Evolutionary conservation across 2,113 vertebrate genomes (phyloP), one percentile per base, ranked within the genome.

Genomic region (Perognathus longimembris): DNA sequence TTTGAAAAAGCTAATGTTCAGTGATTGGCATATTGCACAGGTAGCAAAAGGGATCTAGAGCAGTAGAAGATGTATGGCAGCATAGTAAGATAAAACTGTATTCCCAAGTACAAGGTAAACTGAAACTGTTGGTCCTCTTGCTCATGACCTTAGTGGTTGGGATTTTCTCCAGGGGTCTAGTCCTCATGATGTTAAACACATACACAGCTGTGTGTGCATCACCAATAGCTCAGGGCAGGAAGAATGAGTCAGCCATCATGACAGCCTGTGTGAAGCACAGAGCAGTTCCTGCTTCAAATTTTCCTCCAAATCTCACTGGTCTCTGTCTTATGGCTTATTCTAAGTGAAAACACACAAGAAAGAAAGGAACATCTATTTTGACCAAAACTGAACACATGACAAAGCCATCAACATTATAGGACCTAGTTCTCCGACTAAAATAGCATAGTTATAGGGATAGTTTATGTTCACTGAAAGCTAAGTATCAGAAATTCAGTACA

Each of bases 401-500:
- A 85, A 90, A 94, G 20, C 28, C 12, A 85, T 22, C 50, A 70
- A 3, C 77, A 87, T 7, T 28, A 36, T 1, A 59, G 40, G 7
- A 66, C 12, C 14, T 70, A 54, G 1, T 38, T 86, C 63, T 67
- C 85, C 82, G 75, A n/a, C 12, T 54, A 85, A 94, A 85, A 24
- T 54, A 76, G n/a, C 18, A 90, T 8, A 77, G 12, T 73, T 86
- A 81, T 4, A 67, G 50, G 30, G 45, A 89, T 95, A 91, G 89
- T 26, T 80, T 32, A 6, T 34, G 61, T 45, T 77, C 63, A 38
- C 40, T 88, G 84, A 92, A 94, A 95, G 70, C 4, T 61, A 84
- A 67, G 34, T 42, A 77, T 78, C 40, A 95, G 26, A 85, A 96
- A 70, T 76, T 86, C 63, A 94, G 61, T 83, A 80, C 18, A 22